Conservation (phyloP, 2,797 vertebrate species). For the Paramormyrops hopkinsi region DNA sequence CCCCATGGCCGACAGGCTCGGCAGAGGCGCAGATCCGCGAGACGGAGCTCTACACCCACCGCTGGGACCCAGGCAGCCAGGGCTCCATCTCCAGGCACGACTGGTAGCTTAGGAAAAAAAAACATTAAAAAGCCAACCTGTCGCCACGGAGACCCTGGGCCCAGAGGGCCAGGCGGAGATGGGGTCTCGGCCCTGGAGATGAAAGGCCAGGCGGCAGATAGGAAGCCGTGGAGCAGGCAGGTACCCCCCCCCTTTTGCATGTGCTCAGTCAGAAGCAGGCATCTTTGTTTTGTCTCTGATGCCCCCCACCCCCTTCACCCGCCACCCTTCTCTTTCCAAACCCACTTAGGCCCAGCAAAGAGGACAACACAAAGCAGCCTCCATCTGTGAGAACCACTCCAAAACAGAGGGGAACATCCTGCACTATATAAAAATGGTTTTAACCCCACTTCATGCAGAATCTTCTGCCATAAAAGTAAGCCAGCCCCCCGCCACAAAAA, state of each 20-base stretch:
- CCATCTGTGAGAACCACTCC: constrained; percentile 16
- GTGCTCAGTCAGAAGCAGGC: constrained; percentile 57
- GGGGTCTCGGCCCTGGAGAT: constrained; percentile 51
- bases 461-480: background rate
- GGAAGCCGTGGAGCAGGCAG: constrained; percentile 40
- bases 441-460: background rate
- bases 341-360: constrained; percentile 30
- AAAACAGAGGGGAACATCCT: background rate
- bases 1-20: background rate
- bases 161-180: constrained; percentile 29
- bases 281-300: constrained; percentile 50
- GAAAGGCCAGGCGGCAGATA: constrained; percentile 53
- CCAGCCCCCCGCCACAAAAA: background rate
- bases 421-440: background rate
- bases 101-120: background rate
- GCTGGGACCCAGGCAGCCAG: background rate
- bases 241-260: constrained; percentile 37
- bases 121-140: background rate
- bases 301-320: constrained; percentile 37
- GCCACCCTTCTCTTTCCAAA: constrained; percentile 30
- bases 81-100: background rate
- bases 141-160: constrained; percentile 32
- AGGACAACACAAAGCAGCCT: constrained; percentile 36
- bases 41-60: background rate
- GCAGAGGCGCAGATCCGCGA: background rate